Conservation (phyloP, 2,888 invertebrate species). For the Xanthorhoe spadicearia region DNA sequence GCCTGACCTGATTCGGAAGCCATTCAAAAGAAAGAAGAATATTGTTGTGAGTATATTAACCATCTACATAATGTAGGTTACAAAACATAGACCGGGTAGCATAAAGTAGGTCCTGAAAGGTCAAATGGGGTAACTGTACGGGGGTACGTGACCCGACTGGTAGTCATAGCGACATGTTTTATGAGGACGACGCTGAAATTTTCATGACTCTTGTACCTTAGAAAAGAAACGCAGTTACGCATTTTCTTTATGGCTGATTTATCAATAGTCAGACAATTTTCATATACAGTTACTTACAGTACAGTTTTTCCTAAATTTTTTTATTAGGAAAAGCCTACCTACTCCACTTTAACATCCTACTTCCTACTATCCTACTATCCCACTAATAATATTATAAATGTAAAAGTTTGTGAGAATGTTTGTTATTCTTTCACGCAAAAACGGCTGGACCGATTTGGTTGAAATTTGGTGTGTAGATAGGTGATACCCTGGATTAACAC, state of each 20-base stretch:
- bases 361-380: no score
- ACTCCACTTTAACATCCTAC: no score
- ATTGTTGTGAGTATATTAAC: constrained; percentile 6
- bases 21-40: constrained; percentile 19
- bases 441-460: no score
- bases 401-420: no score
- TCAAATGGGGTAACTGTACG: constrained; percentile 26
- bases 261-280: background rate
- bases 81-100: constrained; percentile 6
- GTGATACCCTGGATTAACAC: no score
- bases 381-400: no score
- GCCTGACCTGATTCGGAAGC: constrained; percentile 21
- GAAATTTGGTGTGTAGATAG: no score
- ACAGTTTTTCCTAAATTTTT: no score
- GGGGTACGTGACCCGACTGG: constrained; percentile 36
- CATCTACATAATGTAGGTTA: background rate
- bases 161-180: constrained; percentile 33
- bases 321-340: no score
- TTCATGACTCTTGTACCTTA: constrained; percentile 10
- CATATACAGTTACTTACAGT: no score
- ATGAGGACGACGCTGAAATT: constrained; percentile 29
- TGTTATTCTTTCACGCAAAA: no score
- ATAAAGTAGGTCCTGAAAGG: constrained; percentile 20
- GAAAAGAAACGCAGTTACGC: background rate
- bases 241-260: background rate